A percentile compares a stretch with the other conserved stretches of the same genome.
Evolutionary conservation across 2,888 invertebrate genomes (phyloP).

Genomic region (Agrotis ipsilon): DNA sequence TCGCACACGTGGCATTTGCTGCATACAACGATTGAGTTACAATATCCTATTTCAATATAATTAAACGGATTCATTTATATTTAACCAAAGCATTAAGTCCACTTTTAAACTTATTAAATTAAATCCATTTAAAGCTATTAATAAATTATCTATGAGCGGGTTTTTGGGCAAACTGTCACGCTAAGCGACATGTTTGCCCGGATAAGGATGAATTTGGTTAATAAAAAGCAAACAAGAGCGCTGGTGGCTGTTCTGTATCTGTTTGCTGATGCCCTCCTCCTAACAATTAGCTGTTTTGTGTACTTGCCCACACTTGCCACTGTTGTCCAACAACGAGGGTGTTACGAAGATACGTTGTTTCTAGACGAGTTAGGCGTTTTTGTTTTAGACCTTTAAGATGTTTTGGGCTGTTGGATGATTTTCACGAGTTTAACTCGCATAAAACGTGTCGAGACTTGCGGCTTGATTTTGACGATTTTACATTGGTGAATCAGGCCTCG

Average conservation of each 20-base stretch:
- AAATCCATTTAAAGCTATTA: conserved; percentile 10
- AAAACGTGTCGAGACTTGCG: too few relatives aligned
- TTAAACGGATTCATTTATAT: too few relatives aligned
- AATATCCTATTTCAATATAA: too few relatives aligned
- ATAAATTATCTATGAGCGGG: conserved; percentile 36
- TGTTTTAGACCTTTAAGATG: background rate
- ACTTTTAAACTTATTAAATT: background rate
- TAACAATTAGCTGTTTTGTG: conserved; percentile 85
- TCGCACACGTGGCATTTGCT: too few relatives aligned
- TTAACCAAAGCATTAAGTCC: background rate
- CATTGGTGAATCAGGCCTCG: too few relatives aligned
- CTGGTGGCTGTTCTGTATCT: conserved; percentile 69
- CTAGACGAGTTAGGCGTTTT: conserved; percentile 57
- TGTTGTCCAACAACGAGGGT: conserved; percentile 73
- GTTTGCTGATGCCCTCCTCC: conserved; percentile 79
- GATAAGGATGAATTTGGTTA: conserved; percentile 69
- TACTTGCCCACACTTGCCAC: conserved; percentile 77
- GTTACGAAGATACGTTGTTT: conserved; percentile 43
- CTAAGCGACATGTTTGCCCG: conserved; percentile 53
- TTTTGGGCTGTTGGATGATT: background rate
- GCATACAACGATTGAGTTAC: too few relatives aligned
- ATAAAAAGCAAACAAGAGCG: conserved; percentile 76
- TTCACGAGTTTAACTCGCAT: too few relatives aligned
- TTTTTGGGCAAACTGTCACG: conserved; percentile 49
- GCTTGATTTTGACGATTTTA: too few relatives aligned